A percentile compares a stretch with the other conserved stretches of the same genome.
Evolutionary conservation across 2,113 vertebrate genomes (phyloP).

Genomic region (Cinclus mexicanus): DNA sequence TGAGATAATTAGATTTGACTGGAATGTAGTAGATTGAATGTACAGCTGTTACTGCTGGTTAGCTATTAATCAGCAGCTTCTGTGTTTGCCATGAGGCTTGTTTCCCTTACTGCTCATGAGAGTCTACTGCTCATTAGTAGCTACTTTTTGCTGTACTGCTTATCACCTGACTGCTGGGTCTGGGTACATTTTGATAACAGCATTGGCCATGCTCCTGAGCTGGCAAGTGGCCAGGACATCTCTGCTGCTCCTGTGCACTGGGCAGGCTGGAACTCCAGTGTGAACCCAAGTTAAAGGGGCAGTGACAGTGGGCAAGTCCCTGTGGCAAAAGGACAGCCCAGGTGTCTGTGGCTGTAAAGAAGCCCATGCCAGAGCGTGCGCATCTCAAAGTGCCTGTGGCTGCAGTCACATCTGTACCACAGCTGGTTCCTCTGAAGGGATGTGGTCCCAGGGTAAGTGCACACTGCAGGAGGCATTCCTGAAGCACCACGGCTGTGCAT

Average conservation of each 20-base stretch:
- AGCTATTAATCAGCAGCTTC: background rate
- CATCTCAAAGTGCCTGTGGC: background rate
- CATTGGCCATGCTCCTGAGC: background rate
- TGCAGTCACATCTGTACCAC: background rate
- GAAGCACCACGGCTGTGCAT: background rate
- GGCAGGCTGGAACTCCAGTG: background rate
- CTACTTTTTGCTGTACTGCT: background rate
- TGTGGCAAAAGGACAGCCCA: background rate
- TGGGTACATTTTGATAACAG: background rate
- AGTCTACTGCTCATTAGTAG: background rate
- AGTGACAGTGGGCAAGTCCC: background rate
- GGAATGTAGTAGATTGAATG: background rate
- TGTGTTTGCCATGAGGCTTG: background rate
- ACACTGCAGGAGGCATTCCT: background rate
- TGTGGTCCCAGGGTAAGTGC: background rate
- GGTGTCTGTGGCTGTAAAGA: background rate
- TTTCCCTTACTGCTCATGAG: background rate
- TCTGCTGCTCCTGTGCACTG: background rate
- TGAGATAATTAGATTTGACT: background rate
- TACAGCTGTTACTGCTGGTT: background rate
- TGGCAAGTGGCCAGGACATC: background rate
- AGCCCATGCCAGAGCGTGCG: background rate
- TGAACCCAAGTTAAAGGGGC: background rate
- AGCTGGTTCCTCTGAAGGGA: background rate
- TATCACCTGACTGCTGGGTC: background rate